Evolutionary conservation across 1,140 invertebrate genomes (phyloP).

Genomic region (Brachionus plicatilis): DNA sequence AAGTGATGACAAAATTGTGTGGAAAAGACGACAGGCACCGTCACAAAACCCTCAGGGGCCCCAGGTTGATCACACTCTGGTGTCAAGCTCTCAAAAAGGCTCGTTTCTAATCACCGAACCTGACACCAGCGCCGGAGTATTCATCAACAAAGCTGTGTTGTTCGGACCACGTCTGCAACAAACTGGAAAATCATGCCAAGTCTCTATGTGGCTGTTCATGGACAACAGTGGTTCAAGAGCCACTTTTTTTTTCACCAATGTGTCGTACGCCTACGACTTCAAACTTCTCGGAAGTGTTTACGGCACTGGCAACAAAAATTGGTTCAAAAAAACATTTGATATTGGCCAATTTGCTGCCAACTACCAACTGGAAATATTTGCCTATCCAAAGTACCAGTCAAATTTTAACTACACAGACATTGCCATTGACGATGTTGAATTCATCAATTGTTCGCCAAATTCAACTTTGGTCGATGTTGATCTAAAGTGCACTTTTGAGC

Average conservation of each 20-base stretch:
- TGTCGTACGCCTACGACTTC: not conserved
- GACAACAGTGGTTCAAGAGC: constrained; percentile 57
- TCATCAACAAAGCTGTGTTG: constrained; percentile 44
- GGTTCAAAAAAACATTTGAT: not conserved
- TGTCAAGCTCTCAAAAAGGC: constrained; percentile 61
- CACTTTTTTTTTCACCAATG: not conserved
- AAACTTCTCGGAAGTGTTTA: not conserved
- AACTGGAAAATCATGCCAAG: constrained; percentile 46
- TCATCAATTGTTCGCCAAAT: constrained; percentile 45
- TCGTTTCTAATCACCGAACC: not conserved
- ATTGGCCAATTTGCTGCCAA: constrained; percentile 3
- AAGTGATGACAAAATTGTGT: constrained; percentile 67
- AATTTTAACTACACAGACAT: constrained; percentile 40
- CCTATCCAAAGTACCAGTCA: not conserved
- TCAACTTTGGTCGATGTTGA: not conserved
- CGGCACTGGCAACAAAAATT: not conserved
- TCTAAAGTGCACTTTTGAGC: constrained; percentile 44
- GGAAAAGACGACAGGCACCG: constrained; percentile 63
- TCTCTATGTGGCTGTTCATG: constrained; percentile 69
- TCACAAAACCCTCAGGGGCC: constrained; percentile 65
- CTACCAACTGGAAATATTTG: not conserved
- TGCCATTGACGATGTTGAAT: constrained; percentile 49
- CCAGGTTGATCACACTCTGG: constrained; percentile 65
- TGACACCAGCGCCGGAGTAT: constrained; percentile 57
- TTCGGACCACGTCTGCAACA: constrained; percentile 45